These are phyloP conservation scores for Isichthys henryi DNA, from an alignment of 2,113 vertebrate genomes.

Conservation along the genomic window DNA sequence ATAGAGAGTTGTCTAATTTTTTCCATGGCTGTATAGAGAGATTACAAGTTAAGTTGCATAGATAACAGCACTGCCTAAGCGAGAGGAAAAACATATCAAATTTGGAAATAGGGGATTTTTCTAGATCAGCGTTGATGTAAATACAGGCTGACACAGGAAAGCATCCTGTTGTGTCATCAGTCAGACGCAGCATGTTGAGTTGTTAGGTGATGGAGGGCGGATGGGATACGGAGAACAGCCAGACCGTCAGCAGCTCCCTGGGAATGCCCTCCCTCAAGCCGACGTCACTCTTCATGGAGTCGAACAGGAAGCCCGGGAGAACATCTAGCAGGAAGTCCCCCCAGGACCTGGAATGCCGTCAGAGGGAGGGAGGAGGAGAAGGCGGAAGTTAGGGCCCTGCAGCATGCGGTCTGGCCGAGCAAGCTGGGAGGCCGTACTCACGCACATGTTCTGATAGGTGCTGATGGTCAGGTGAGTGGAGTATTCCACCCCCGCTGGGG, in stretches of 20 bases:
- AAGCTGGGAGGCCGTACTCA: neutral
- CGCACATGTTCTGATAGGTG: slow-evolving; percentile 84
- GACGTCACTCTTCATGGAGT: slow-evolving; percentile 63
- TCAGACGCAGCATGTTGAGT: neutral
- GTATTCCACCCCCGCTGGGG: slow-evolving; percentile 62
- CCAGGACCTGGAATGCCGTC: slow-evolving; percentile 68
- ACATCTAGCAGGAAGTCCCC: slow-evolving; percentile 76
- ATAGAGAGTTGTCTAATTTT: no score
- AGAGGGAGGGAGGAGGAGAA: neutral
- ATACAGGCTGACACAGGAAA: neutral
- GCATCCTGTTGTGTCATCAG: neutral
- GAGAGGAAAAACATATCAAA: neutral
- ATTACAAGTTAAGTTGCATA: neutral
- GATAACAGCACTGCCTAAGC: neutral
- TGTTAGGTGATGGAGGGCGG: neutral
- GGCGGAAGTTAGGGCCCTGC: neutral
- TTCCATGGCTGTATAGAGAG: neutral
- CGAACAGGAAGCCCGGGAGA: slow-evolving; percentile 70
- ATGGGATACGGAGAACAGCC: neutral
- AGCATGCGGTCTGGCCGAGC: neutral
- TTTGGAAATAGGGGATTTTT: neutral
- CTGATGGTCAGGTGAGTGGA: slow-evolving; percentile 87
- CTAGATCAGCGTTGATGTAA: neutral
- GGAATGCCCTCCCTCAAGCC: slow-evolving; percentile 66
- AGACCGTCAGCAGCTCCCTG: slow-evolving; percentile 69